Evolutionary conservation across 2,113 vertebrate species (phyloP).

Genomic region (Lagenorhynchus albirostris): DNA sequence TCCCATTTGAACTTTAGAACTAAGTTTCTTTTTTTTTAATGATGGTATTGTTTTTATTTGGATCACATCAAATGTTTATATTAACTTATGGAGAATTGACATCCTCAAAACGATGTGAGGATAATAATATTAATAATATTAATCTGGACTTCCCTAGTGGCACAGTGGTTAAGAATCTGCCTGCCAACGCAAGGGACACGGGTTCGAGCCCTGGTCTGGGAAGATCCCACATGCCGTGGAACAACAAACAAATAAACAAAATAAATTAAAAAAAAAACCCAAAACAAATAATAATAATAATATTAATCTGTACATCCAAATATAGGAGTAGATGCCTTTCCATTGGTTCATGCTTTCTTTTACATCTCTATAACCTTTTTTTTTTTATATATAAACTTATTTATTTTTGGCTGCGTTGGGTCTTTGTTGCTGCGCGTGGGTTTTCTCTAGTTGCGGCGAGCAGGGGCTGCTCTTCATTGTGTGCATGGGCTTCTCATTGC

Average conservation of each 20-base stretch:
- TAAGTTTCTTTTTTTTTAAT: background rate
- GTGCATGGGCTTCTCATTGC: no score
- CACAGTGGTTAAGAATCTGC: no score
- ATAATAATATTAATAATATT: background rate
- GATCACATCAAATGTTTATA: conserved; percentile 2
- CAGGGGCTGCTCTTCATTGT: no score
- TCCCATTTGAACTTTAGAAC: background rate
- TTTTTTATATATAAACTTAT: no score
- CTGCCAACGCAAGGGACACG: no score
- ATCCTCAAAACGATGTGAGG: background rate
- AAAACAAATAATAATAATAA: background rate
- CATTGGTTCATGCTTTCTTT: background rate
- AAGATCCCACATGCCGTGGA: no score
- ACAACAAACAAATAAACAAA: no score
- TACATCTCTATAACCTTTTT: background rate
- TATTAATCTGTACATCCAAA: background rate
- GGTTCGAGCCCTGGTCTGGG: no score
- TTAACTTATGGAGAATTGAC: background rate
- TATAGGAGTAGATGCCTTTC: background rate
- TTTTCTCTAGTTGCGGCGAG: no score
- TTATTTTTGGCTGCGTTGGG: no score
- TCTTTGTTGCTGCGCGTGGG: no score
- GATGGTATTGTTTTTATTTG: background rate
- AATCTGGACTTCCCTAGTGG: background rate
- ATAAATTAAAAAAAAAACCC: no score